Conservation (phyloP, 2,888 invertebrate species). For the Cloeon dipterum region DNA sequence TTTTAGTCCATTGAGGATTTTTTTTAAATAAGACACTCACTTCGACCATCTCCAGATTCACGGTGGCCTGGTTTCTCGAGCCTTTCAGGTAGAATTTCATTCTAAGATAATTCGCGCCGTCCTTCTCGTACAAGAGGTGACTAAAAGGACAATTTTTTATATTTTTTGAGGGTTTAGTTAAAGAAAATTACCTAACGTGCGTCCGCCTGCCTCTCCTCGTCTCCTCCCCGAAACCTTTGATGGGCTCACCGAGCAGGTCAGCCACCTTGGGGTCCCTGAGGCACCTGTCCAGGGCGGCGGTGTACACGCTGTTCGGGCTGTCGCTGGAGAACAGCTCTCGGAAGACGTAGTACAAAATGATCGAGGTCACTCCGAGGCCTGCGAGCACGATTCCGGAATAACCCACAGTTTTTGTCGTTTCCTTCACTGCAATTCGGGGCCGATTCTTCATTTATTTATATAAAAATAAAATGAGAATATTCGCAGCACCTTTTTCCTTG, state of each 20-base stretch:
- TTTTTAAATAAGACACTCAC: conserved; percentile 22
- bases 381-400: conserved; percentile 62
- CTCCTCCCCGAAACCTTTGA: conserved; percentile 76
- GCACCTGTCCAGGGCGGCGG: conserved; percentile 51
- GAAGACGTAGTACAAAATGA: conserved; percentile 64
- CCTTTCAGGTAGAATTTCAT: conserved; percentile 86
- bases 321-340: conserved; percentile 70
- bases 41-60: conserved; percentile 65
- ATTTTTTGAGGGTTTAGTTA: not conserved
- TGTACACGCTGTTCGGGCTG: conserved; percentile 68
- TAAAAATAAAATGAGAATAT: too few species aligned
- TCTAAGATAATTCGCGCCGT: conserved; percentile 55
- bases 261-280: conserved; percentile 48
- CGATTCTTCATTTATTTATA: too few species aligned
- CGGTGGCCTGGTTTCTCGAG: conserved; percentile 53
- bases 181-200: conserved; percentile 36
- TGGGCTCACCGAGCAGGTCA: conserved; percentile 70
- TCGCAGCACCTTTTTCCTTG: too few species aligned
- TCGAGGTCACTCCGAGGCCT: conserved; percentile 58
- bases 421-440: conserved; percentile 58
- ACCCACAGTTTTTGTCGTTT: conserved; percentile 70
- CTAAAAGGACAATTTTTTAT: conserved; percentile 16
- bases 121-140: conserved; percentile 46
- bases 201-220: conserved; percentile 57
- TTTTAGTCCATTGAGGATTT: conserved; percentile 1